Percentiles rank a stretch among this genome's conserved stretches.
Evolutionary conservation across 2,888 invertebrate species (phyloP).

Genomic region (Dynastes tityus): DNA sequence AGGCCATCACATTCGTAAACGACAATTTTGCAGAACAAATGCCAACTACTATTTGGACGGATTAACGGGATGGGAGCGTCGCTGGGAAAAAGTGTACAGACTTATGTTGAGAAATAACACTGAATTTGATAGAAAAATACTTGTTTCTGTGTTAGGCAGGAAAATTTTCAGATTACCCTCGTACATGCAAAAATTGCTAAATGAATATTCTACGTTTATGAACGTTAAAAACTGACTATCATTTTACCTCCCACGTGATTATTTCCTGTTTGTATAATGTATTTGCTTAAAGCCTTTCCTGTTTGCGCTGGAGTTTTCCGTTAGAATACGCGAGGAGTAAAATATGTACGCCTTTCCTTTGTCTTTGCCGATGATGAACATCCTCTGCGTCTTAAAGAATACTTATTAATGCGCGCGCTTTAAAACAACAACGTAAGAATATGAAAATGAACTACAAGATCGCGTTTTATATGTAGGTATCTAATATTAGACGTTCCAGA

Average conservation of each 20-base stretch:
- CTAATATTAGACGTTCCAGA: too few species aligned
- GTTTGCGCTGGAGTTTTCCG: slow-evolving; percentile 9
- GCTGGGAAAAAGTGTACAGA: too few species aligned
- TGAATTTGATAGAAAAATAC: too few species aligned
- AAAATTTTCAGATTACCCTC: not conserved
- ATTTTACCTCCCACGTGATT: slow-evolving; percentile 28
- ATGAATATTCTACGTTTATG: not conserved
- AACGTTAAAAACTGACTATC: slow-evolving; percentile 18
- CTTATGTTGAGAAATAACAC: too few species aligned
- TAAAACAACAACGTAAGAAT: not conserved
- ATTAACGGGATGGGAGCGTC: too few species aligned
- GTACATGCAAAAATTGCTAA: not conserved
- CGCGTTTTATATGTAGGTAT: not conserved
- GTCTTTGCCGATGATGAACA: slow-evolving; percentile 16
- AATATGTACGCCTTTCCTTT: slow-evolving; percentile 29
- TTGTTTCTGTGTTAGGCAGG: too few species aligned
- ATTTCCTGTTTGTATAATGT: slow-evolving; percentile 44
- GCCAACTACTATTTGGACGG: too few species aligned
- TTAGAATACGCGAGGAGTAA: slow-evolving; percentile 36
- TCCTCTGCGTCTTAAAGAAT: slow-evolving; percentile 22
- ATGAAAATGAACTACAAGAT: not conserved
- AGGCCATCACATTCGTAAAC: too few species aligned
- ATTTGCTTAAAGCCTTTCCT: slow-evolving; percentile 30
- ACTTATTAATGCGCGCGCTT: slow-evolving; percentile 8
- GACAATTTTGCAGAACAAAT: too few species aligned